These are phyloP conservation scores for Neotoxoptera formosana DNA, from an alignment of 1,140 invertebrate species.

Conservation along the genomic window DNA sequence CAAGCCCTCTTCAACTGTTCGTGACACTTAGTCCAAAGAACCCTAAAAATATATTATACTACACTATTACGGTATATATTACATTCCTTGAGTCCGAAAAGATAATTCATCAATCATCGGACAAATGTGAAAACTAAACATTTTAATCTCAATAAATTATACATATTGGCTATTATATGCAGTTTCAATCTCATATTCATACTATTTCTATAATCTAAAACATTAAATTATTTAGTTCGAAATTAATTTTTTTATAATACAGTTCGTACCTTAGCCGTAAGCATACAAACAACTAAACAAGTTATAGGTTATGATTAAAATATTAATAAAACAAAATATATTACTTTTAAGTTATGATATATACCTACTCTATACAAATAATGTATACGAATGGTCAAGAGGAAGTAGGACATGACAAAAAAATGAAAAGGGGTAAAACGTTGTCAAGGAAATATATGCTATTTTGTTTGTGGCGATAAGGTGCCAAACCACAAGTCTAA, in stretches of 20 bases:
- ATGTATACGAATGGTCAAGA: not conserved
- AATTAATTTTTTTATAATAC: not conserved
- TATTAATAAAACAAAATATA: too few species aligned
- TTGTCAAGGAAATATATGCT: not conserved
- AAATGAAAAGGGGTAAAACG: slow-evolving; percentile 17
- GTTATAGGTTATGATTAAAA: not conserved
- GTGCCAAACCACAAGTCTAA: slow-evolving; percentile 41
- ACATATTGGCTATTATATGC: not conserved
- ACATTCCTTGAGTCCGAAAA: not conserved
- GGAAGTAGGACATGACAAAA: not conserved
- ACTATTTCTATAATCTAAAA: not conserved
- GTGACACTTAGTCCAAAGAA: not conserved
- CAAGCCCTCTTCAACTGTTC: not conserved
- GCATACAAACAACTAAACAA: not conserved
- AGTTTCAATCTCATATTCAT: not conserved
- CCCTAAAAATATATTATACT: slow-evolving; percentile 7
- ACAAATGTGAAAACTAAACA: not conserved
- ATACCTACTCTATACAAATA: not conserved
- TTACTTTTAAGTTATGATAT: not conserved
- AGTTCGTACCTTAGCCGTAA: not conserved
- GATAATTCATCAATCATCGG: slow-evolving; percentile 2
- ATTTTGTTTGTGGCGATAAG: slow-evolving; percentile 30
- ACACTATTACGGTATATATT: not conserved
- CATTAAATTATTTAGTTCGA: not conserved
- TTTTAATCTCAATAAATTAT: not conserved